Conservation (phyloP, 2,888 invertebrate species). For the Strigamia transsilvanica region DNA sequence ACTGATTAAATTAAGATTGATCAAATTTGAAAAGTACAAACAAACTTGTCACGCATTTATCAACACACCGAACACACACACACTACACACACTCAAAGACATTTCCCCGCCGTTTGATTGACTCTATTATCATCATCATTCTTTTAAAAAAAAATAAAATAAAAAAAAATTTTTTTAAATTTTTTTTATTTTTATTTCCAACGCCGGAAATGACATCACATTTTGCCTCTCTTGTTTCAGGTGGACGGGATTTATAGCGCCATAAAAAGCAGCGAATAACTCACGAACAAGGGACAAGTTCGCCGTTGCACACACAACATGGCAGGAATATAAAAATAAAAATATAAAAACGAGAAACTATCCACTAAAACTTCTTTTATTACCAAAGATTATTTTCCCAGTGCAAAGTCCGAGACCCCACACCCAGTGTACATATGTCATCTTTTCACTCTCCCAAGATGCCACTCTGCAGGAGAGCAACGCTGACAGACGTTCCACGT, state of each 20-base stretch:
- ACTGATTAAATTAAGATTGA: constrained; percentile 17
- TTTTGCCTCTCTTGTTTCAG: background rate
- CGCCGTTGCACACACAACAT: constrained; percentile 1
- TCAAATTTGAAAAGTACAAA: constrained; percentile 20
- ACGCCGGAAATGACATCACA: background rate
- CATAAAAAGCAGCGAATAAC: constrained; percentile 12
- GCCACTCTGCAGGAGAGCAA: constrained; percentile 37
- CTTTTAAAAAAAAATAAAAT: background rate
- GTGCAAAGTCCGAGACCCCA: constrained; percentile 33
- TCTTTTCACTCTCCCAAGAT: constrained; percentile 42
- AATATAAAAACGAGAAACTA: constrained; percentile 17
- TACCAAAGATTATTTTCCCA: constrained; percentile 36
- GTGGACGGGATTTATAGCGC: background rate
- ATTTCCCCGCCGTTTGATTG: background rate
- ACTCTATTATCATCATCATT: background rate
- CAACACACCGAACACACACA: no score
- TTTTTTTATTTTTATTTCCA: no score
- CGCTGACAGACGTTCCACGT: constrained; percentile 19
- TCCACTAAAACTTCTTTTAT: constrained; percentile 42
- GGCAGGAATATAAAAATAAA: constrained; percentile 37
- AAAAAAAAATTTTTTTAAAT: background rate
- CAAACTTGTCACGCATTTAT: constrained; percentile 3
- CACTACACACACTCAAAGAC: constrained; percentile 25
- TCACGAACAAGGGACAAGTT: constrained; percentile 17
- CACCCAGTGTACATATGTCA: constrained; percentile 38